Base-by-base conservation (phyloP, 2,113 vertebrate genomes). In the Channa maculata region DNA sequence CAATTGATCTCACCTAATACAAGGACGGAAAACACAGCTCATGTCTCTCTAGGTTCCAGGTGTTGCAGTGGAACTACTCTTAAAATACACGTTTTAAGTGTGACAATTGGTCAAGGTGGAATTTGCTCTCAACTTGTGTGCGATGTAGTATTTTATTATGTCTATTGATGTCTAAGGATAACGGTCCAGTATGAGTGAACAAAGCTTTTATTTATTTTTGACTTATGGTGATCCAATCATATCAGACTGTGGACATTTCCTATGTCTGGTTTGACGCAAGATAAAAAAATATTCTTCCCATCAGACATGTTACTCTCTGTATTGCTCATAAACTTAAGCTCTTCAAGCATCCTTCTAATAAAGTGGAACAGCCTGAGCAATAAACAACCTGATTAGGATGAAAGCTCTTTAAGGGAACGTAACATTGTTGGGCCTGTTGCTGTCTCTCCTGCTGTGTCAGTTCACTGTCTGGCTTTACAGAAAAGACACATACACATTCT, bases 361-460 rank as follows among this genome's bases (percentile, higher is more conserved):
- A 82, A 64, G 12, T 36, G 71, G 43, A 64, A 9, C 75, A 51
- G 72, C 36, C 52, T 39, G 44, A 14, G 60, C 12, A 60, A 68
- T 59, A 80, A 85, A 87, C 85, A 85, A 39, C 36, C 45, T 52
- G 85, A 86, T 87, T 82, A 89, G 6, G 52, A 68, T 61, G 24
- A 68, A 82, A 82, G 75, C 79, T 86, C 78, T 76, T 80, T 55
- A 59, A 37, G 74, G 13, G 52, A 59, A 72, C 10, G 39, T 37
- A 0, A 33, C 5, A 33, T 65, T 51, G 62, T 75, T 36, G 57
- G 38, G 52, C 36, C 36, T 74, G 72, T 64, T 77, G 64, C 67
- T 43, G 71, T 79, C 52, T 75, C 59, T 70, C 79, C 65, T 76
- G 88, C 78, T 84, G 85, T 48, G 80, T 77, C 65, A 55, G 60